phyloP scores from a whole-genome alignment of 2,113 vertebrate genomes.

The Megaceryle torquata region DNA sequence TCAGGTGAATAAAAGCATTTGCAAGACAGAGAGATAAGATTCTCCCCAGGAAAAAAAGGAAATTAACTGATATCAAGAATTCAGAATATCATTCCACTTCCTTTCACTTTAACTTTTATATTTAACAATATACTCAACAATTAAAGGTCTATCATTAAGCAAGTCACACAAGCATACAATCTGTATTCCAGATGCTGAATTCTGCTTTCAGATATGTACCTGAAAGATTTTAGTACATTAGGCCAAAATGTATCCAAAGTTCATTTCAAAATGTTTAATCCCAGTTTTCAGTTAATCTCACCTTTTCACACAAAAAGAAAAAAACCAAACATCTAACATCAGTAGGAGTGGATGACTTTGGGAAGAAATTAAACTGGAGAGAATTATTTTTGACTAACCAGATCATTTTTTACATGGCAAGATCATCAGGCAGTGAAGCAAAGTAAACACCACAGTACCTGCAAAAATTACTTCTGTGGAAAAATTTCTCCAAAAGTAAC shows the following conservation, averaged over 20 bases:
- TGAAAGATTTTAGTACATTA: background rate
- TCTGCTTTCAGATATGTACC: background rate
- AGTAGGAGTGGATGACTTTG: background rate
- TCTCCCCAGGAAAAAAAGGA: background rate
- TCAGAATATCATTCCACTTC: background rate
- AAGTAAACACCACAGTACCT: background rate
- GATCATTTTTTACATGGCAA: background rate
- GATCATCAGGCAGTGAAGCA: background rate
- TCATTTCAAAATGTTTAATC: background rate
- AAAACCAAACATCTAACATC: background rate
- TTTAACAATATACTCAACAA: background rate
- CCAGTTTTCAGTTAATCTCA: background rate
- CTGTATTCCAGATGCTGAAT: background rate
- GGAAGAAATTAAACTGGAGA: background rate
- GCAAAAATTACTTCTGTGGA: background rate
- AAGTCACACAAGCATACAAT: background rate
- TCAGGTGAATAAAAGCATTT: background rate
- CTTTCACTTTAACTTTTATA: background rate
- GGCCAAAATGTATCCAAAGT: accelerated
- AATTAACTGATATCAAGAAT: background rate
- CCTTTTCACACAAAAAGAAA: background rate
- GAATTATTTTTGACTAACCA: background rate
- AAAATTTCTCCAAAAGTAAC: background rate
- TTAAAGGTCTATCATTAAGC: background rate
- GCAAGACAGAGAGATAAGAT: background rate